phyloP scores from a whole-genome alignment of 2,113 vertebrate genomes.

The Tetrao urogallus region DNA sequence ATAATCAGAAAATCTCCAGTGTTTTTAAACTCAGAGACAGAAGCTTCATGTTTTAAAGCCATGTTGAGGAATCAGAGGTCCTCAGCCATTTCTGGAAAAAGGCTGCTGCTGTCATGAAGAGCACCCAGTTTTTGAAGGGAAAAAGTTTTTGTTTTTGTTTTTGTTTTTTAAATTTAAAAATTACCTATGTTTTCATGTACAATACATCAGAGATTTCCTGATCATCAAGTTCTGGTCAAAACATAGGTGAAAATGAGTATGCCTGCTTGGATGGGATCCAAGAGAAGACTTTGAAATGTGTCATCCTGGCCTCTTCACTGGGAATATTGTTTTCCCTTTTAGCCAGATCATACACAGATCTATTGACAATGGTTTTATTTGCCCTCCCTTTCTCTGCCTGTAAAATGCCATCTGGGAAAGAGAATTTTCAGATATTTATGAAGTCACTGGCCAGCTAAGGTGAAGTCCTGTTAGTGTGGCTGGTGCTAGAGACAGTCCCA shows the following conservation, averaged over 20 bases:
- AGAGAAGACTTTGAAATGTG: not conserved
- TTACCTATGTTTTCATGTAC: not conserved
- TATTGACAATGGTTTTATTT: not conserved
- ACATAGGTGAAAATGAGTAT: not conserved
- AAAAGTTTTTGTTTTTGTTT: not conserved
- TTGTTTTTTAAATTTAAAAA: not conserved
- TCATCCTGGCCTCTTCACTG: not conserved
- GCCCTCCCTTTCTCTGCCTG: not conserved
- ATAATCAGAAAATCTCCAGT: not conserved
- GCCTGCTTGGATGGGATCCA: not conserved
- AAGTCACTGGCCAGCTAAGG: not conserved
- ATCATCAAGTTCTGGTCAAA: not conserved
- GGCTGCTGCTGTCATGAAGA: not conserved
- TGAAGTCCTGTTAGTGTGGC: not conserved
- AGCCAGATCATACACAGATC: not conserved
- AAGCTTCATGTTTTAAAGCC: not conserved
- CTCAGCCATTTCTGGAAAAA: not conserved
- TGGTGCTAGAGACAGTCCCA: not conserved
- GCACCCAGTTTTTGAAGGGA: not conserved
- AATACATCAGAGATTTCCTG: not conserved
- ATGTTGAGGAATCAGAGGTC: not conserved
- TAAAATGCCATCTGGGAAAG: not conserved
- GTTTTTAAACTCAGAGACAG: constrained; percentile 13
- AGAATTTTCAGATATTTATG: not conserved
- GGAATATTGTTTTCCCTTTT: not conserved